These are phyloP conservation scores for Epinephelus cyanopodus DNA, from an alignment of 2,113 vertebrate genomes.

Conservation along the genomic window DNA sequence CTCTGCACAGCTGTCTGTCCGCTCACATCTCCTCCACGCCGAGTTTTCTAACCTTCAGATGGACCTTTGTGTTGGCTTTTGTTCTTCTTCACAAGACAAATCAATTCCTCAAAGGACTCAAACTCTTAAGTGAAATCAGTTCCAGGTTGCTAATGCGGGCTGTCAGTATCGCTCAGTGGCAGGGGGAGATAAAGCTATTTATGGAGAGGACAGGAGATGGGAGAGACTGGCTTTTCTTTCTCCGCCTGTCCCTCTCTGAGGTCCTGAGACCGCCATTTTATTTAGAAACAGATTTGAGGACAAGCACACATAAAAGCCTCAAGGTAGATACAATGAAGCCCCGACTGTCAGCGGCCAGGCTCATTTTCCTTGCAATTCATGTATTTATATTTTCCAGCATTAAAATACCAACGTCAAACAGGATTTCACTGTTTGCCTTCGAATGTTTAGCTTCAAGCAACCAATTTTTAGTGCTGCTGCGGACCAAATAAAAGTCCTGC, in stretches of 20 bases:
- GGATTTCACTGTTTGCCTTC: conserved; percentile 24
- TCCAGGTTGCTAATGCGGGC: conserved; percentile 43
- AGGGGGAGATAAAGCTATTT: conserved; percentile 43
- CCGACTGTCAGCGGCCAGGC: conserved; percentile 27
- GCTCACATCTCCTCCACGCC: neutral
- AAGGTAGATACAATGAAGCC: conserved; percentile 15
- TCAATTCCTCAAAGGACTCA: conserved; percentile 38
- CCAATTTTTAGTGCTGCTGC: neutral
- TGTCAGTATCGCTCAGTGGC: conserved; percentile 54
- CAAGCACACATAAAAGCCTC: conserved; percentile 10
- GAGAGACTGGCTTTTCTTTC: neutral
- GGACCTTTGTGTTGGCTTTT: conserved; percentile 48
- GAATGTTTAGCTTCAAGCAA: neutral
- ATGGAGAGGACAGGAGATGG: conserved; percentile 25
- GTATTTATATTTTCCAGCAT: neutral
- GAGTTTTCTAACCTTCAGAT: conserved; percentile 8
- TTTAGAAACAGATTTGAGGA: conserved; percentile 21
- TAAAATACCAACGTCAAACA: conserved; percentile 46
- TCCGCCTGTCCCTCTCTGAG: neutral
- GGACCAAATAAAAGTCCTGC: neutral
- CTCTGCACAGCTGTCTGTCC: neutral
- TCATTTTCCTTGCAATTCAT: conserved; percentile 2
- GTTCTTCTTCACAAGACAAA: conserved; percentile 46
- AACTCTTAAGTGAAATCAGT: conserved; percentile 39
- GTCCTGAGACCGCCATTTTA: conserved; percentile 3